Evolutionary conservation across 1,140 invertebrate genomes (phyloP).

Genomic region (Caenorhabditis inopinata): DNA sequence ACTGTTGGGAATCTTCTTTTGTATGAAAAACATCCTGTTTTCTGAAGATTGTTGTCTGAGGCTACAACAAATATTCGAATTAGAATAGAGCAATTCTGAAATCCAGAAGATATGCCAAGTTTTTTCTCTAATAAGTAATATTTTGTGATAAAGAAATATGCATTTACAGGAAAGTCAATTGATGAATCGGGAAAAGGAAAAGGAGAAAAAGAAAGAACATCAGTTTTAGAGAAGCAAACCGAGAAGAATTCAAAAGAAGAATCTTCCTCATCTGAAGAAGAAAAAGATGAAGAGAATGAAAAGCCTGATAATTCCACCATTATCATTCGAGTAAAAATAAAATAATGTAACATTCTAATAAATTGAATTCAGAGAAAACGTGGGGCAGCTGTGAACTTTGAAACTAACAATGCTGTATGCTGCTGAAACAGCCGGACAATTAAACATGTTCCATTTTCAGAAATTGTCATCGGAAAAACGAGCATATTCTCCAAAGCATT

Average conservation of each 20-base stretch:
- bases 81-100: too few relatives aligned
- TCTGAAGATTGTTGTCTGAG: too few relatives aligned
- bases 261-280: not conserved
- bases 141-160: too few relatives aligned
- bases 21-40: too few relatives aligned
- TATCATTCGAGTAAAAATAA: constrained; percentile 11
- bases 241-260: not conserved
- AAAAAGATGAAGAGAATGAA: constrained; percentile 3
- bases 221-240: constrained; percentile 8
- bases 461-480: too few relatives aligned
- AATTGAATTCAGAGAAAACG: constrained; percentile 18
- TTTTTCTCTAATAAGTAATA: too few relatives aligned
- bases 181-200: not conserved
- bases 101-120: too few relatives aligned
- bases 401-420: not conserved
- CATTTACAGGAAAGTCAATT: not conserved
- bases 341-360: too few relatives aligned
- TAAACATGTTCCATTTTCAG: too few relatives aligned
- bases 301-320: not conserved
- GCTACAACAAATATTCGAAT: too few relatives aligned
- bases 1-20: too few relatives aligned
- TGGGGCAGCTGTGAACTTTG: not conserved
- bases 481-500: too few relatives aligned
- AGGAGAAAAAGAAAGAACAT: not conserved
- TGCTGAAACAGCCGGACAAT: not conserved